These are phyloP conservation scores for Paedocypris sp. DNA, from an alignment of 2,113 vertebrate species.

Conservation along the genomic window DNA sequence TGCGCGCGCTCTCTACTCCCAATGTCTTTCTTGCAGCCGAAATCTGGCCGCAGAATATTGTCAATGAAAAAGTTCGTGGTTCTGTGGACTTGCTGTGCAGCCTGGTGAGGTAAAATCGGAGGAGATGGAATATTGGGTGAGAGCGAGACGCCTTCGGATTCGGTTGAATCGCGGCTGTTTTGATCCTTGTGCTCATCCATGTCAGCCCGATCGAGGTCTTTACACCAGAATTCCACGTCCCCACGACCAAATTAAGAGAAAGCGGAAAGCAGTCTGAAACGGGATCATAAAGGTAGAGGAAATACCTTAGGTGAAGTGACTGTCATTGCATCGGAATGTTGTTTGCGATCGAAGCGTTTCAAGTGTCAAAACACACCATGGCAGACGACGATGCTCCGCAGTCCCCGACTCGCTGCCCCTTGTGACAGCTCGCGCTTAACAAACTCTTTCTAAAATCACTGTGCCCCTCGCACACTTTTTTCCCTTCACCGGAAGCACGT, in stretches of 20 bases:
- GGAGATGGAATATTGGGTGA: conserved; percentile 69
- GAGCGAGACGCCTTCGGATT: conserved; percentile 74
- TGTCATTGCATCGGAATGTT: conserved; percentile 19
- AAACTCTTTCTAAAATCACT: conserved; percentile 77
- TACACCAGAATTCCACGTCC: conserved; percentile 64
- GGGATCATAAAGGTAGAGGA: conserved; percentile 21
- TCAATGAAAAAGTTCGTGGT: conserved; percentile 95
- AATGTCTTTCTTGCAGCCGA: conserved; percentile 81
- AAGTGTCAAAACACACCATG: conserved; percentile 55
- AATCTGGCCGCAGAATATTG: conserved; percentile 90
- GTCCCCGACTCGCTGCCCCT: conserved; percentile 58
- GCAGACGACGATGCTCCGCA: conserved; percentile 53
- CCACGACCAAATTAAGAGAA: conserved; percentile 42
- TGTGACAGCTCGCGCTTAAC: conserved; percentile 73
- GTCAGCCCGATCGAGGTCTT: conserved; percentile 47
- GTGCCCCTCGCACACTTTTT: conserved; percentile 59
- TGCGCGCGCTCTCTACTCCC: conserved; percentile 64
- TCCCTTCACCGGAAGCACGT: conserved; percentile 81
- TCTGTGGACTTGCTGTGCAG: conserved; percentile 71
- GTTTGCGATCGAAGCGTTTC: conserved; percentile 36
- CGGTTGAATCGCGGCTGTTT: conserved; percentile 67
- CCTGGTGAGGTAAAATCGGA: conserved; percentile 65
- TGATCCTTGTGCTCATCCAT: conserved; percentile 73
- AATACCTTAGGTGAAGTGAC: conserved; percentile 27
- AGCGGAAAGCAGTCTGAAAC: neutral